Evolutionary conservation across 92 coral and sea anemone genomes (phyloP).

Genomic region (Heteractis magnifica): DNA sequence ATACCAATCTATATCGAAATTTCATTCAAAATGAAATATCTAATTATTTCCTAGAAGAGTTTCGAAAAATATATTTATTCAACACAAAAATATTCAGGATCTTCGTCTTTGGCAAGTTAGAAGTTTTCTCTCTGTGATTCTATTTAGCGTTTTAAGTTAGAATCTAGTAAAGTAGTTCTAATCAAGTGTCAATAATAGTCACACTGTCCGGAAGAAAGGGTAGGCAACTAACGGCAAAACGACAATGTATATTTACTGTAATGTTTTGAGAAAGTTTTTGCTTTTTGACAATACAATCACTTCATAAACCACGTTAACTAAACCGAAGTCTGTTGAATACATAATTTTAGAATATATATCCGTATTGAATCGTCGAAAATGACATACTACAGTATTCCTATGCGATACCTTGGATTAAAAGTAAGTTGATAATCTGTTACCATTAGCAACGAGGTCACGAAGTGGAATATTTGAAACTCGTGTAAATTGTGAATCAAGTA

Average conservation of each 20-base stretch:
- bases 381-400: not conserved
- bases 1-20: not conserved
- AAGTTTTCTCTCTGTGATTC: not conserved
- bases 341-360: not conserved
- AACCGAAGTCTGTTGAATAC: not conserved
- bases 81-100: not conserved
- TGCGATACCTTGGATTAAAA: not conserved
- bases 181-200: not conserved
- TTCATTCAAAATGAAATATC: not conserved
- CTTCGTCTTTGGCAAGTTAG: too few species aligned
- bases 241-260: not conserved
- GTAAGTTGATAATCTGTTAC: slow-evolving; percentile 32
- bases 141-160: not conserved
- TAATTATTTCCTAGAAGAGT: not conserved
- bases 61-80: not conserved
- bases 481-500: not conserved
- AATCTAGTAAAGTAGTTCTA: not conserved
- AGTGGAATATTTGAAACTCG: slow-evolving; percentile 25
- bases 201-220: not conserved
- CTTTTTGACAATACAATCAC: not conserved
- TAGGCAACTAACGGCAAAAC: not conserved
- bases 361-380: not conserved
- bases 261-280: not conserved
- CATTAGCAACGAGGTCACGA: slow-evolving; percentile 34
- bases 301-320: not conserved